These are phyloP conservation scores for Limenitis camilla DNA, from an alignment of 2,888 invertebrate species.

Conservation along the genomic window DNA sequence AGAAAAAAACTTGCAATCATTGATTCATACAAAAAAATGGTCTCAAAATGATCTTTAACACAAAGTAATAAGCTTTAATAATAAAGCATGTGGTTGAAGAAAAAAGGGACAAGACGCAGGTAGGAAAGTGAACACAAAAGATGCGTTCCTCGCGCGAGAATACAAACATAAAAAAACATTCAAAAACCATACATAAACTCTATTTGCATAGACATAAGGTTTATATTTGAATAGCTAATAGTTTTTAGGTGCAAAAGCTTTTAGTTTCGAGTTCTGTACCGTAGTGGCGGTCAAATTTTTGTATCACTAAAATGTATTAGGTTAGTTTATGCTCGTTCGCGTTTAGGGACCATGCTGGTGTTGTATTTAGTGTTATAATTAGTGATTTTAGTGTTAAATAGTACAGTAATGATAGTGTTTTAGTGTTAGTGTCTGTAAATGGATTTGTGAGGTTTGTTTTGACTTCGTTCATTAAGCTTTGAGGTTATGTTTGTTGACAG, in stretches of 20 bases:
- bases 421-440: conserved; percentile 20
- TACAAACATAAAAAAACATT: conserved; percentile 13
- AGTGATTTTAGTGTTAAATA: conserved; percentile 23
- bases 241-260: conserved; percentile 7
- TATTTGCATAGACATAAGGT: conserved; percentile 29
- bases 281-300: conserved; percentile 67
- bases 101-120: conserved; percentile 66
- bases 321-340: conserved; percentile 57
- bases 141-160: conserved; percentile 42
- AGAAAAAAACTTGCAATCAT: conserved; percentile 26
- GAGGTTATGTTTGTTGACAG: conserved; percentile 18
- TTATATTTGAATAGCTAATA: conserved; percentile 26
- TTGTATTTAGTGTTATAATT: conserved; percentile 31
- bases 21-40: conserved; percentile 7
- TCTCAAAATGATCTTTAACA: conserved; percentile 30
- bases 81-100: conserved; percentile 36
- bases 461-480: conserved; percentile 14
- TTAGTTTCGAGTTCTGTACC: conserved; percentile 33
- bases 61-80: conserved; percentile 23
- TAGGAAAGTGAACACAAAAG: conserved; percentile 64
- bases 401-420: conserved; percentile 23
- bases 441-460: conserved; percentile 19
- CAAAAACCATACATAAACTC: conserved; percentile 10
- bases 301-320: conserved; percentile 50
- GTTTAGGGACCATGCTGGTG: conserved; percentile 37